These are phyloP conservation scores for Coryphaenoides rupestris DNA, from an alignment of 2,113 vertebrate genomes.

Conservation along the genomic window DNA sequence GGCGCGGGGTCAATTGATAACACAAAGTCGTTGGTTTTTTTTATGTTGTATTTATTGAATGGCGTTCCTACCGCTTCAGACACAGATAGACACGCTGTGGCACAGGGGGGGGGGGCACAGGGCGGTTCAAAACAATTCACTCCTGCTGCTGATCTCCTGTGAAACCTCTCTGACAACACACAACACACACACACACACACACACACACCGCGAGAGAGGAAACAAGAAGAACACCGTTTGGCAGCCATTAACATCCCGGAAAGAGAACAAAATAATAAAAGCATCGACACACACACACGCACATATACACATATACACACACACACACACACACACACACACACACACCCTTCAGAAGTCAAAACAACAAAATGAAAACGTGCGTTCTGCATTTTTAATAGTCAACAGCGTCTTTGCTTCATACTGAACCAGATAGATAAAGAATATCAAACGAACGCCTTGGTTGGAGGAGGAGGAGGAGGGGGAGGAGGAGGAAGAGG, in stretches of 20 bases:
- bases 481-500: constrained; percentile 54
- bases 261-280: neutral
- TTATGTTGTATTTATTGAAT: constrained; percentile 71
- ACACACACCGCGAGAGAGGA: constrained; percentile 58
- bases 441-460: constrained; percentile 7
- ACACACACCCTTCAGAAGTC: constrained; percentile 50
- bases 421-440: constrained; percentile 66
- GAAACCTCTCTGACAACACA: constrained; percentile 63
- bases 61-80: constrained; percentile 71
- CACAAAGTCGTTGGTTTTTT: constrained; percentile 47
- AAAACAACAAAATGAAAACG: constrained; percentile 48
- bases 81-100: constrained; percentile 72
- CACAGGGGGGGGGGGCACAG: constrained; percentile 67
- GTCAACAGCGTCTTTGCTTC: constrained; percentile 66
- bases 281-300: no score
- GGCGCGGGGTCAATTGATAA: constrained; percentile 46
- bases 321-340: no score
- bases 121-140: constrained; percentile 65
- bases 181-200: no score
- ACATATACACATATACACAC: no score
- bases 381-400: constrained; percentile 67
- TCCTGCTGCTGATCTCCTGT: constrained; percentile 65
- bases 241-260: constrained; percentile 73
- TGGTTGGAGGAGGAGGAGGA: constrained; percentile 50
- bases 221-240: constrained; percentile 70